These are phyloP conservation scores for Oegoconia quadripuncta DNA, from an alignment of 2,888 invertebrate species.

Conservation along the genomic window DNA sequence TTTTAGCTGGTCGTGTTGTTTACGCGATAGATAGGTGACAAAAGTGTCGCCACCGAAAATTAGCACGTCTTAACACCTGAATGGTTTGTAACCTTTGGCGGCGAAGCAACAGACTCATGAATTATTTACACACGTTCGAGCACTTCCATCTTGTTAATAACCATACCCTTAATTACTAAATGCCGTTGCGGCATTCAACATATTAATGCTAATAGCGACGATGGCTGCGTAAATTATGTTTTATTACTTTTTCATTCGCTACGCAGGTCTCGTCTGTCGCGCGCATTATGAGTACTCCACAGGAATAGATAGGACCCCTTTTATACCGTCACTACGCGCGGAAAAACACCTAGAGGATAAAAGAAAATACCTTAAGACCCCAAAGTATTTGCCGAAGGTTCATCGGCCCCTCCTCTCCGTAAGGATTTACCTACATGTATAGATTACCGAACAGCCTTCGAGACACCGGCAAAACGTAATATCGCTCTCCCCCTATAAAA, in stretches of 20 bases:
- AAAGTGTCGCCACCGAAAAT: constrained; percentile 31
- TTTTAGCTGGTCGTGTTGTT: constrained; percentile 23
- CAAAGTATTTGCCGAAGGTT: constrained; percentile 53
- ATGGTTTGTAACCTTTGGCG: constrained; percentile 49
- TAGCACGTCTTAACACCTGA: constrained; percentile 43
- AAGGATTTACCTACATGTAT: constrained; percentile 58
- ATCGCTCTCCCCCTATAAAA: constrained; percentile 77
- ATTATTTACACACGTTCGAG: constrained; percentile 45
- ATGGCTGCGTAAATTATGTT: constrained; percentile 10
- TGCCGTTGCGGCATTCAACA: constrained; percentile 13
- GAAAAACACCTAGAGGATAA: constrained; percentile 39
- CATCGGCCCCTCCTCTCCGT: constrained; percentile 45
- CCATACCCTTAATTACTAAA: constrained; percentile 26
- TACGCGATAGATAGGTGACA: constrained; percentile 26
- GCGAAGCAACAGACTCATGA: constrained; percentile 55
- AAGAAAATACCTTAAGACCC: constrained; percentile 47
- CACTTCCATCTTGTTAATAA: constrained; percentile 37
- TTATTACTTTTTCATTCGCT: constrained; percentile 20
- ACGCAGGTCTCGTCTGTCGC: constrained; percentile 19
- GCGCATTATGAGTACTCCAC: constrained; percentile 8
- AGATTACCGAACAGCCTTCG: constrained; percentile 61
- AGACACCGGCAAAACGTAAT: constrained; percentile 76
- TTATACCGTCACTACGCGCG: constrained; percentile 34
- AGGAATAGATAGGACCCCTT: constrained; percentile 31
- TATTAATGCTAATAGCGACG: constrained; percentile 13